Conservation (phyloP, 2,113 vertebrate genomes). For the Tylochromis polylepis region DNA sequence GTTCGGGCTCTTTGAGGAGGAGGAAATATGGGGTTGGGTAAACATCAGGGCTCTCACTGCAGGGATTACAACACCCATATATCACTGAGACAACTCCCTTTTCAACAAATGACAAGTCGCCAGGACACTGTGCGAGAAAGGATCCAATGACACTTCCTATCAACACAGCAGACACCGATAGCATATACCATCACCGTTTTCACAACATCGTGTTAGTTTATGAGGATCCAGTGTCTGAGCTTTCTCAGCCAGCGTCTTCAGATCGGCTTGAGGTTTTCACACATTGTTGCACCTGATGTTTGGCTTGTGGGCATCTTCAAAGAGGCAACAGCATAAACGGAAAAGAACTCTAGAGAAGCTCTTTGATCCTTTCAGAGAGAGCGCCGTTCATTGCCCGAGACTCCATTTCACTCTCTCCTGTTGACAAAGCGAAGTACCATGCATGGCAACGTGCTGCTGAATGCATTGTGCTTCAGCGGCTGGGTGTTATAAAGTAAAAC, state of each 20-base stretch:
- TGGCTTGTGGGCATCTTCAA: constrained; percentile 42
- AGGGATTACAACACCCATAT: constrained; percentile 76
- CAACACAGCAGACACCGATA: constrained; percentile 54
- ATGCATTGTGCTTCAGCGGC: background rate
- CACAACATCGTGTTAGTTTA: constrained; percentile 56
- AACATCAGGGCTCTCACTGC: constrained; percentile 76
- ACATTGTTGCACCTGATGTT: constrained; percentile 36
- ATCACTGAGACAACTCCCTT: constrained; percentile 76
- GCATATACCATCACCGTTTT: constrained; percentile 55
- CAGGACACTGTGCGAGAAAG: constrained; percentile 50
- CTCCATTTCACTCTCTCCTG: constrained; percentile 39
- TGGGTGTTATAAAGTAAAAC: constrained; percentile 15
- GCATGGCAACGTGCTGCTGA: background rate
- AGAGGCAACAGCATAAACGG: constrained; percentile 11
- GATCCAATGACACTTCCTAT: constrained; percentile 76
- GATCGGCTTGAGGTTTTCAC: constrained; percentile 26
- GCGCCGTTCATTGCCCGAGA: constrained; percentile 5
- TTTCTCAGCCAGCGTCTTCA: constrained; percentile 17
- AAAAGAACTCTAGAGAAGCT: constrained; percentile 6
- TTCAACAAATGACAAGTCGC: constrained; percentile 73
- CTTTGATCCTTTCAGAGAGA: constrained; percentile 43
- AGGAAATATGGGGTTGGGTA: constrained; percentile 75
- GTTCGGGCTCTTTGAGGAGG: constrained; percentile 68
- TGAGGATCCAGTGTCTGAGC: constrained; percentile 31
- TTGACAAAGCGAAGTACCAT: background rate